These are phyloP conservation scores for Cecidostiba fungosa DNA, from an alignment of 2,888 invertebrate genomes.

Conservation along the genomic window DNA sequence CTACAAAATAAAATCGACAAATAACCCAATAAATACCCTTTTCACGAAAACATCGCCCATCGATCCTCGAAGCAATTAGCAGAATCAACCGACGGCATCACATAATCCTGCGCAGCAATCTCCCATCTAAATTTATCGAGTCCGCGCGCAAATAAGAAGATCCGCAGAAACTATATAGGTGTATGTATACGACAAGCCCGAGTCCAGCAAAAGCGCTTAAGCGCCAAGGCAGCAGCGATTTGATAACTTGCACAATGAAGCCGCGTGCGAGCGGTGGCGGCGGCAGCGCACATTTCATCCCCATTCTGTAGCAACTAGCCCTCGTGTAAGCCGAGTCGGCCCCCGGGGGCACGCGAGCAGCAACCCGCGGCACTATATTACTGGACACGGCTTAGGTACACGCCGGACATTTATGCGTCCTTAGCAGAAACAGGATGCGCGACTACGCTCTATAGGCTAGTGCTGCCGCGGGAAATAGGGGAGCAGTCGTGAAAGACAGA, in stretches of 20 bases:
- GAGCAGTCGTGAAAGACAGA: slow-evolving; percentile 7
- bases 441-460: background rate
- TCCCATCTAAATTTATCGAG: background rate
- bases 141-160: background rate
- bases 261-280: slow-evolving; percentile 8
- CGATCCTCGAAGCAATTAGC: too few relatives aligned
- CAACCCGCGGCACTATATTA: slow-evolving; percentile 49
- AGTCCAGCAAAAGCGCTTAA: background rate
- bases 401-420: slow-evolving; percentile 55
- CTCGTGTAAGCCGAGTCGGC: slow-evolving; percentile 21
- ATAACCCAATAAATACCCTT: too few relatives aligned
- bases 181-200: background rate
- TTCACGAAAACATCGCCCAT: too few relatives aligned
- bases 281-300: slow-evolving; percentile 64
- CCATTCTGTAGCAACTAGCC: slow-evolving; percentile 59
- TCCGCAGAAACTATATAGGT: background rate
- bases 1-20: too few relatives aligned
- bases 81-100: background rate
- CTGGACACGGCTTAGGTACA: slow-evolving; percentile 46
- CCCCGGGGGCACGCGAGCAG: slow-evolving; percentile 18
- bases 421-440: slow-evolving; percentile 52
- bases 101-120: background rate
- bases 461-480: background rate
- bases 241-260: slow-evolving; percentile 67
- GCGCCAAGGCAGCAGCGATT: slow-evolving; percentile 60